Evolutionary conservation across 2,113 vertebrate genomes (phyloP), one percentile per base, ranked within the genome.

Genomic region (human): DNA sequence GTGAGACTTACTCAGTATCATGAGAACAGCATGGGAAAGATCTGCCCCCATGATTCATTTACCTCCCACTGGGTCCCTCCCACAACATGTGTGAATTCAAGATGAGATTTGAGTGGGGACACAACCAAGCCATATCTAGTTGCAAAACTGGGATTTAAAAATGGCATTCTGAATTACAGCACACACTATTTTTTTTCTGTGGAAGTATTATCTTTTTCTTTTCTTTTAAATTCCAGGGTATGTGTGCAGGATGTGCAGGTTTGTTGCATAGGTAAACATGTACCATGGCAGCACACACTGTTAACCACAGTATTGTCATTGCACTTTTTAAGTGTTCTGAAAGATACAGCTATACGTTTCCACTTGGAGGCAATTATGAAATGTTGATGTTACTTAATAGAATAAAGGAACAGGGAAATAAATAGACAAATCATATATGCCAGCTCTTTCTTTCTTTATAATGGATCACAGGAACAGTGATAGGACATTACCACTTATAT

Each of bases 361-460:
- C 57, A 2, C 18, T 43, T 89, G 55, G 9, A 85, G 17, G 48
- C 11, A 80, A 22, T 30, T 38, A 7, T 8, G 40, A 91, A 16
- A 68, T 55, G 38, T 68, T 82, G 32, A 32, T 78, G 9, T 30
- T 6, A 17, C 7, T 87, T 83, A 87, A 45, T 6, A 57, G 30
- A 59, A 50, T 66, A 43, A 4, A 61, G 17, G 8, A 55, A 9
- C 18, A 70, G 3, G 16, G 32, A 45, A 52, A 25, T 22, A 17
- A 50, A 23, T 23, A 18, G 14, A 0, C 0, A 43, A 1, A 6
- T 50, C 14, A 25, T 59, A 0, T 16, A 17, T 12, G 16, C 27
- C 45, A 43, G 43, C 23, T 90, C 45, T 75, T 73, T 86, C 55
- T 76, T 66, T 76, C 95, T 95, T 55, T 55, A 78, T 9, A 35